phyloP scores from a whole-genome alignment of 2,113 vertebrate species.

The Hippolais icterina region DNA sequence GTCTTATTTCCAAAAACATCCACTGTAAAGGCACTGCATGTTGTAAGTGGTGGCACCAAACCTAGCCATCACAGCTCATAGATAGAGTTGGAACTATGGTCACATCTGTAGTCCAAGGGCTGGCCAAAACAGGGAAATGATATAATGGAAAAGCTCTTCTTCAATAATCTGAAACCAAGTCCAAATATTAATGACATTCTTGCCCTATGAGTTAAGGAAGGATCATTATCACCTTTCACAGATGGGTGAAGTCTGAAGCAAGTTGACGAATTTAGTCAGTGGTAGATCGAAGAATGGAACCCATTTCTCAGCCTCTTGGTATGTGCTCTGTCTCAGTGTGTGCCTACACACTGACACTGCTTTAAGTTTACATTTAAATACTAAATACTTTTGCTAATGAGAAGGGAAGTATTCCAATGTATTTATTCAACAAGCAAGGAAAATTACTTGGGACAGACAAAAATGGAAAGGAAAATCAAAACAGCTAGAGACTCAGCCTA shows the following conservation, averaged over 20 bases:
- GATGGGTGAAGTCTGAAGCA: slow-evolving; percentile 23
- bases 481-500: background rate
- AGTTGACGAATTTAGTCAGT: background rate
- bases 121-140: background rate
- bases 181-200: background rate
- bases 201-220: slow-evolving; percentile 3
- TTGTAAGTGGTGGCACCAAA: background rate
- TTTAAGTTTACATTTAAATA: background rate
- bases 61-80: background rate
- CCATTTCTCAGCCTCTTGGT: background rate
- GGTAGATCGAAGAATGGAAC: background rate
- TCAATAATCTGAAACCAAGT: slow-evolving; percentile 10
- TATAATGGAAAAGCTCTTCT: background rate
- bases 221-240: background rate
- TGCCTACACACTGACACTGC: background rate
- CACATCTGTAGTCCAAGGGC: background rate
- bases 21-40: background rate
- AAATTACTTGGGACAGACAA: background rate
- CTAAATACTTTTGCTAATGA: background rate
- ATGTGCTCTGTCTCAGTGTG: background rate
- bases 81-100: background rate
- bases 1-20: background rate
- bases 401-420: background rate
- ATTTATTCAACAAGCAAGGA: background rate
- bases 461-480: background rate